Conservation (phyloP, 2,113 vertebrate genomes). For the Mugil cephalus region DNA sequence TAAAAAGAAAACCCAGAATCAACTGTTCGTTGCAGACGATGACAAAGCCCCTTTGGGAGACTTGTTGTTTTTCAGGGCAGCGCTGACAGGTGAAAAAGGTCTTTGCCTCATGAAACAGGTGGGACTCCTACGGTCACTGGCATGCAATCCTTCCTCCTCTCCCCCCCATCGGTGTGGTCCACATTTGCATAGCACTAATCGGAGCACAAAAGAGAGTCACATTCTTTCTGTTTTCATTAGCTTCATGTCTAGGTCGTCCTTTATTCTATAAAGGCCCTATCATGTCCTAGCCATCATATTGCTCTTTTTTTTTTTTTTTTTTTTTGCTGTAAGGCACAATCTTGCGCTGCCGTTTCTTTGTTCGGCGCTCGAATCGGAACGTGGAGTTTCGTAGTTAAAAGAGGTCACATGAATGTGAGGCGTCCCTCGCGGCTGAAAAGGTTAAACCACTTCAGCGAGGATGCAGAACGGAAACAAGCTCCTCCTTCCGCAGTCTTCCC, state of each 20-base stretch:
- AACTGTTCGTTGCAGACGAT: constrained; percentile 24
- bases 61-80: constrained; percentile 20
- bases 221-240: constrained; percentile 65
- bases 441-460: constrained; percentile 32
- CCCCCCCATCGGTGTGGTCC: constrained; percentile 20
- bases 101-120: constrained; percentile 77
- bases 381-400: constrained; percentile 59
- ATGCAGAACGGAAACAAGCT: constrained; percentile 44
- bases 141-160: constrained; percentile 47
- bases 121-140: constrained; percentile 71
- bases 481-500: constrained; percentile 32
- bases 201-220: constrained; percentile 59
- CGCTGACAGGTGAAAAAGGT: constrained; percentile 65
- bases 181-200: constrained; percentile 74
- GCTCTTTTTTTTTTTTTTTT: constrained; percentile 20
- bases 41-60: constrained; percentile 25
- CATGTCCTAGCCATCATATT: constrained; percentile 43
- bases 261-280: constrained; percentile 55
- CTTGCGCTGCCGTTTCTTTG: constrained; percentile 40
- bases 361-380: constrained; percentile 43
- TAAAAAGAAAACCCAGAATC: constrained; percentile 40
- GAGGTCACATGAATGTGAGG: constrained; percentile 70
- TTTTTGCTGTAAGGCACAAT: constrained; percentile 54
- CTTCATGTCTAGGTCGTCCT: constrained; percentile 52
- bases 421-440: constrained; percentile 56